Base-by-base conservation (phyloP, 2,797 vertebrate species). In the Amblyraja radiata region DNA sequence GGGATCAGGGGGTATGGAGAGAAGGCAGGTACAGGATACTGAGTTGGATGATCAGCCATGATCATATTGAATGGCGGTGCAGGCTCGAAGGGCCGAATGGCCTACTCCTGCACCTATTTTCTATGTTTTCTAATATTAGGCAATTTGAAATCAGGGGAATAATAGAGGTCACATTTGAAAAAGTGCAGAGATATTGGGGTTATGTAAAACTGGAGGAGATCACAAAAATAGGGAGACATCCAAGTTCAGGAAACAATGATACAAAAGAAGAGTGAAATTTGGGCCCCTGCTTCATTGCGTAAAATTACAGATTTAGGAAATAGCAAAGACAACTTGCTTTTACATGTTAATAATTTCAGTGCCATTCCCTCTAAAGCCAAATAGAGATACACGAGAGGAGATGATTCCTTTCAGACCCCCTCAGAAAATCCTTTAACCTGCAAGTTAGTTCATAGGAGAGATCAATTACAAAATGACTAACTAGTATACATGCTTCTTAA, bases 381-480 rank as follows among this genome's bases (percentile, higher is more conserved):
- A 25, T 28, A 54, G 3, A 73, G 71, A 54, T 91, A 91, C 25
- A 74, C 3, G 46, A 6, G 25, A 46, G 90, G 68, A 91, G 36
- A 74, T 46, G 23, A 91, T 54, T 28, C 21, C 39, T 21, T 74
- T 92, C 1, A 76, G 68, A 1, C 10, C 6, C 21, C 13, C 2
- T 92, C 23, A 92, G 39, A 76, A 74, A 73, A 73, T 73, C 46
- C 23, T 13, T 92, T 92, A 76, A 14, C 16, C 39, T 92, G 10
- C 90, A 54, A 73, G n/a, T 76, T 74, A 74, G 54, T 25, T n/a
- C 76, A 76, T 23, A 76, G 13, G 13, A 91, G 28, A 65, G 28
- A 21, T 88, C 1, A 63, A 88, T 68, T 88, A 88, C 18, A 32
- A 88, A 65, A n/a, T 91, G 61, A 39, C 86, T 84, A 90, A 90